Conservation (phyloP, 2,113 vertebrate genomes). For the Eira barbara region DNA sequence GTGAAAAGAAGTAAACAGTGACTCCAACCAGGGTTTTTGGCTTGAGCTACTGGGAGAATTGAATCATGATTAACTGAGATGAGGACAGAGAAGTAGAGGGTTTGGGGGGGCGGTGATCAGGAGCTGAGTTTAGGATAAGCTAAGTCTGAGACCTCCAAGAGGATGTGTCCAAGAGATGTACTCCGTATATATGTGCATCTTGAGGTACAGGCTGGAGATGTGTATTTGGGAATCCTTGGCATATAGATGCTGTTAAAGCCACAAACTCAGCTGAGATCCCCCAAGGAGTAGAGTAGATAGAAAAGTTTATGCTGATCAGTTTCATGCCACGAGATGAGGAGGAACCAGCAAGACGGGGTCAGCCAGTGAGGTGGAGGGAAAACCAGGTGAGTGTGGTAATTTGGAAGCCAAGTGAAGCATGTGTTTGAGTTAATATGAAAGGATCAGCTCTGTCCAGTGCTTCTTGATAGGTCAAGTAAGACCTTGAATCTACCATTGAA, state of each 20-base stretch:
- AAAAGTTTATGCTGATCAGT: background rate
- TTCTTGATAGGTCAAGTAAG: background rate
- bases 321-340: background rate
- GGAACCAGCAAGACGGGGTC: background rate
- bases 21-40: background rate
- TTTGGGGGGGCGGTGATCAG: background rate
- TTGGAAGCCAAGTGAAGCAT: conserved; percentile 18
- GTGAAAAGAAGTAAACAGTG: background rate
- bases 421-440: background rate
- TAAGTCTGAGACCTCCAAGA: background rate
- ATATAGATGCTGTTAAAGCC: background rate
- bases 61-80: background rate
- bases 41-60: background rate
- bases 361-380: background rate
- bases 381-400: background rate
- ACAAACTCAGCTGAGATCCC: background rate
- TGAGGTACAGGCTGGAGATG: background rate
- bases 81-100: background rate
- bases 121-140: background rate
- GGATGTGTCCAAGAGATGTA: background rate
- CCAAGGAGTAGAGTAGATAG: background rate
- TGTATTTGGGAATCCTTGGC: background rate
- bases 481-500: background rate
- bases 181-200: background rate
- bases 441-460: background rate